phyloP scores from a whole-genome alignment of 2,888 invertebrate species.

The Monochamus alternatus region DNA sequence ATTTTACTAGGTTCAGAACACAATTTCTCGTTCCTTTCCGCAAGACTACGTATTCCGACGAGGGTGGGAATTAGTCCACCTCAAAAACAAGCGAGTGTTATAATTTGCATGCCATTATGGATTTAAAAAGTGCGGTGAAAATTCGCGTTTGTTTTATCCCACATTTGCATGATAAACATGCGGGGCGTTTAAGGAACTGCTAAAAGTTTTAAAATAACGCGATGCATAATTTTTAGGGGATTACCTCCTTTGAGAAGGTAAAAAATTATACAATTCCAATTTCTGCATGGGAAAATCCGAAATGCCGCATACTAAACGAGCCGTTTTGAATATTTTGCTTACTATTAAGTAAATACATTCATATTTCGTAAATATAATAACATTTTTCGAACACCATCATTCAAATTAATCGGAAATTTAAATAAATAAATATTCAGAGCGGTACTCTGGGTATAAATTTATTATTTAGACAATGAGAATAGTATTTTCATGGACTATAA shows the following conservation, averaged over 20 bases:
- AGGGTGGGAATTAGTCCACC: neutral
- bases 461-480: too few relatives aligned
- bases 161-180: conserved; percentile 16
- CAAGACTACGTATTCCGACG: neutral
- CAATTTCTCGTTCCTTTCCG: too few relatives aligned
- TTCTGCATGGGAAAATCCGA: conserved; percentile 11
- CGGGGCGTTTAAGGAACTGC: neutral
- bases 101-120: conserved; percentile 18
- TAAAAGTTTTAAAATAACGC: conserved; percentile 11
- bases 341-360: too few relatives aligned
- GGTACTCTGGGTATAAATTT: too few relatives aligned
- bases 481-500: too few relatives aligned
- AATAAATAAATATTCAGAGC: too few relatives aligned
- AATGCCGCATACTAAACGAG: conserved; percentile 9
- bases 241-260: conserved; percentile 12
- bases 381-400: too few relatives aligned
- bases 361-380: too few relatives aligned
- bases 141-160: conserved; percentile 17
- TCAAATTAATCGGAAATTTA: too few relatives aligned
- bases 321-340: neutral
- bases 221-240: conserved; percentile 22
- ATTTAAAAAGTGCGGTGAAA: conserved; percentile 20
- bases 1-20: too few relatives aligned
- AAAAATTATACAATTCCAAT: conserved; percentile 21
- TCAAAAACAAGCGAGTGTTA: neutral